These are phyloP conservation scores for Blera fallax DNA, from an alignment of 2,888 invertebrate species.

Conservation along the genomic window DNA sequence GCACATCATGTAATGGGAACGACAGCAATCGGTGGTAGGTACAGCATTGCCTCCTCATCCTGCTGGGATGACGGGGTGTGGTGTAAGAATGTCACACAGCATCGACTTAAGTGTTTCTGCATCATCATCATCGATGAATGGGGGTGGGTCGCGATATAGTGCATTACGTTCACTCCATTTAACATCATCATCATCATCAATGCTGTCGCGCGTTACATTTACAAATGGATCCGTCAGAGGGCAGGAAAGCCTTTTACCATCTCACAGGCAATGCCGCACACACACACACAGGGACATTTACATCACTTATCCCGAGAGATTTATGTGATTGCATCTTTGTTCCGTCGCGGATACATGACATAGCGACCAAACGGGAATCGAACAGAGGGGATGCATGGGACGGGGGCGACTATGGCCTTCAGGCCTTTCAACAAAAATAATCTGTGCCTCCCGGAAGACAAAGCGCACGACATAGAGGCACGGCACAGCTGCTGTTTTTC, in stretches of 20 bases:
- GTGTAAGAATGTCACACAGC: conserved; percentile 6
- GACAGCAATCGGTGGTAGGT: conserved; percentile 17
- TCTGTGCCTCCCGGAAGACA: conserved; percentile 50
- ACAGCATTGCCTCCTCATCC: not conserved
- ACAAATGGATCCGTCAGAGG: conserved; percentile 56
- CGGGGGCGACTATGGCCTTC: conserved; percentile 42
- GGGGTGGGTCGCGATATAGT: conserved; percentile 9
- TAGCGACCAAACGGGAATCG: not conserved
- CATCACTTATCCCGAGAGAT: conserved; percentile 69
- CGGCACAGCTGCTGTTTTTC: conserved; percentile 48
- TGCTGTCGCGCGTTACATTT: conserved; percentile 38
- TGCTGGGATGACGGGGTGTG: not conserved
- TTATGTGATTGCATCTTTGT: conserved; percentile 70
- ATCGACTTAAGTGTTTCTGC: conserved; percentile 55
- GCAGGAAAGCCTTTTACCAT: not conserved
- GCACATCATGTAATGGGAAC: conserved; percentile 55
- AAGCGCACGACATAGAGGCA: not conserved
- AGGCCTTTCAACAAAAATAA: conserved; percentile 52
- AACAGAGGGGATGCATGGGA: not conserved
- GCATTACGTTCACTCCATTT: conserved; percentile 68
- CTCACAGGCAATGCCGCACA: conserved; percentile 13
- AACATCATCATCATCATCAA: conserved; percentile 59
- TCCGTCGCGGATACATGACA: conserved; percentile 23
- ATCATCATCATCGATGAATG: conserved; percentile 39
- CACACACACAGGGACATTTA: conserved; percentile 59